Conservation (phyloP, 1,140 invertebrate species). For the Saxidomus purpurata region DNA sequence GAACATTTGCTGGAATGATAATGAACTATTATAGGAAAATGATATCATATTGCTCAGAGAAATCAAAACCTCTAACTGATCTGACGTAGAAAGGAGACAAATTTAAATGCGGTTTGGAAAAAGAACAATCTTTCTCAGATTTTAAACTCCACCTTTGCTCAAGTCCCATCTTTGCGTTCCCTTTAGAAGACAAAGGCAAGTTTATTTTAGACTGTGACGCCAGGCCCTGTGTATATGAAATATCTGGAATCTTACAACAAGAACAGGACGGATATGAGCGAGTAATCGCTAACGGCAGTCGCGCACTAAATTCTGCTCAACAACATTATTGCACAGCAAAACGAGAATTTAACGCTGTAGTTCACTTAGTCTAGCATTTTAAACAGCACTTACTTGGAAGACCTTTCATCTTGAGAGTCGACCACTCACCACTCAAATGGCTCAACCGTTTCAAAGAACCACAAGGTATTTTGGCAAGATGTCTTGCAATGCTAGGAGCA, state of each 20-base stretch:
- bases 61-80: background rate
- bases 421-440: slow-evolving; percentile 27
- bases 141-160: background rate
- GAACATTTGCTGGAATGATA: no score
- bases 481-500: slow-evolving; percentile 50
- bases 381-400: slow-evolving; percentile 11
- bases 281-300: slow-evolving; percentile 13
- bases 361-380: background rate
- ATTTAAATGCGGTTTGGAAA: slow-evolving; percentile 9
- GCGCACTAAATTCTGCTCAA: slow-evolving; percentile 1
- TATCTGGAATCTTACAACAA: slow-evolving; percentile 16
- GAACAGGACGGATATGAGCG: slow-evolving; percentile 30
- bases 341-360: background rate
- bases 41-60: background rate
- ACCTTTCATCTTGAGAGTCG: background rate
- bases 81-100: slow-evolving; percentile 40
- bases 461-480: slow-evolving; percentile 59
- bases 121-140: background rate
- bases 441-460: slow-evolving; percentile 53
- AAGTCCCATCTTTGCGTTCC: background rate
- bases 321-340: slow-evolving; percentile 15
- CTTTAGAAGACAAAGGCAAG: background rate
- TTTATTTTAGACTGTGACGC: slow-evolving; percentile 40
- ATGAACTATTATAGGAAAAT: no score
- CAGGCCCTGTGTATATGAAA: background rate